Evolutionary conservation across 2,888 invertebrate species (phyloP), one percentile per base, ranked within the genome.

Genomic region (Oconnorella tubifera): DNA sequence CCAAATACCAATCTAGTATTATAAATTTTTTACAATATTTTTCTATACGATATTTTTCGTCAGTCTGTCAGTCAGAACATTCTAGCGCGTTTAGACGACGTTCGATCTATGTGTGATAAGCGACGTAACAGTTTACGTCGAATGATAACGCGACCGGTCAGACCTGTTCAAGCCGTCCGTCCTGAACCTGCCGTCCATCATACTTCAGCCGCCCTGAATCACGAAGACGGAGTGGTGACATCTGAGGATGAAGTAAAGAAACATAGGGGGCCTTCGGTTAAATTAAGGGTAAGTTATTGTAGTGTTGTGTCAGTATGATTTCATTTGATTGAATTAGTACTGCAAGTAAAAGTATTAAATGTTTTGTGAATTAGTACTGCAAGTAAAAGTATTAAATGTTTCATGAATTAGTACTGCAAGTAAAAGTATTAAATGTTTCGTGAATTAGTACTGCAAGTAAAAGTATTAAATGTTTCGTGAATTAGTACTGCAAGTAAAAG

Each of bases 61-160:
- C n/a, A n/a, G n/a, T n/a, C n/a, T n/a, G n/a, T n/a, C n/a, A n/a
- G 79, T 10, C 77, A 77, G 66, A 82, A 94, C 91, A 92, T 94
- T 70, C 85, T 93, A 56, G 91, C 94, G 85, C 86, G 94, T 74
- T 92, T 96, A 74, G 93, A 94, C 80, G 96, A 97, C 84, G 92
- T 97, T 1, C 90, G 90, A 79, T 84, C 90, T 76, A 93, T 95
- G 93, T 93, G 93, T 83, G 89, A 91, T 68, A 91, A 92, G 82
- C 87, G 92, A 73, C 78, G 78, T 66, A 73, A 77, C 40, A 77
- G 77, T 58, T 73, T 83, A 49, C 74, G 76, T 67, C 74, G 76
- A 63, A 69, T 81, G 51, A 74, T 75, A 25, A 68, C 72, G 2
- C 74, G 74, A 56, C 72, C 73, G 33, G 63, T 88, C 65, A 86